phyloP scores from a whole-genome alignment of 2,113 vertebrate species.

The Triplophysa dalaica region DNA sequence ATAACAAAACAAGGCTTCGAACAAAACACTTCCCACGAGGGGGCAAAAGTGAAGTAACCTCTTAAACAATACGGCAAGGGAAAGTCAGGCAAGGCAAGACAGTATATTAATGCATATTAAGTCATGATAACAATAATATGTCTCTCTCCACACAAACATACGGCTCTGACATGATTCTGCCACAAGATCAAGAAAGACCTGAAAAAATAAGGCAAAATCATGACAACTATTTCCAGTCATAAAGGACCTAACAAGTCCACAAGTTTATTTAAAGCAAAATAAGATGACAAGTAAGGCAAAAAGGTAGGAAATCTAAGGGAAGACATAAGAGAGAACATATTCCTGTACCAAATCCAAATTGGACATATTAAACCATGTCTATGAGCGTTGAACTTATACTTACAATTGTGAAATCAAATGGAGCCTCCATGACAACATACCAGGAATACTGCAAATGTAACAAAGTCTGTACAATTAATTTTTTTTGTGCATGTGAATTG shows the following conservation, averaged over 20 bases:
- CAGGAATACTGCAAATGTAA: not conserved
- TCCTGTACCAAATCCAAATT: not conserved
- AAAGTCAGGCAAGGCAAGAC: too few species aligned
- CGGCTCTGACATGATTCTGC: too few species aligned
- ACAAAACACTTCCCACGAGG: too few species aligned
- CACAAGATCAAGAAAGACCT: too few species aligned
- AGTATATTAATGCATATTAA: too few species aligned
- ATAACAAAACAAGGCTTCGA: too few species aligned
- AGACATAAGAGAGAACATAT: not conserved
- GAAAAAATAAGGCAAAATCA: too few species aligned
- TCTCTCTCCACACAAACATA: too few species aligned
- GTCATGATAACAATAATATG: too few species aligned
- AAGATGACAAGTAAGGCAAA: not conserved
- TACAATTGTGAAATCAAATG: conserved; percentile 5
- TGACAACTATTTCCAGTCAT: not conserved
- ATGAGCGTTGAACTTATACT: too few species aligned
- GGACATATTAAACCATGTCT: not conserved
- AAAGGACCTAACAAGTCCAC: not conserved
- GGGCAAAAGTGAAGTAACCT: too few species aligned
- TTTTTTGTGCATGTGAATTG: not conserved
- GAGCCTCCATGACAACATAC: conserved; percentile 1
- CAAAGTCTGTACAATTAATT: not conserved
- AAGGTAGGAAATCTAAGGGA: not conserved
- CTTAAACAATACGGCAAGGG: too few species aligned
- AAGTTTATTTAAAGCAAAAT: not conserved